phyloP scores from a whole-genome alignment of 1,140 invertebrate species.

The Battus philenor region DNA sequence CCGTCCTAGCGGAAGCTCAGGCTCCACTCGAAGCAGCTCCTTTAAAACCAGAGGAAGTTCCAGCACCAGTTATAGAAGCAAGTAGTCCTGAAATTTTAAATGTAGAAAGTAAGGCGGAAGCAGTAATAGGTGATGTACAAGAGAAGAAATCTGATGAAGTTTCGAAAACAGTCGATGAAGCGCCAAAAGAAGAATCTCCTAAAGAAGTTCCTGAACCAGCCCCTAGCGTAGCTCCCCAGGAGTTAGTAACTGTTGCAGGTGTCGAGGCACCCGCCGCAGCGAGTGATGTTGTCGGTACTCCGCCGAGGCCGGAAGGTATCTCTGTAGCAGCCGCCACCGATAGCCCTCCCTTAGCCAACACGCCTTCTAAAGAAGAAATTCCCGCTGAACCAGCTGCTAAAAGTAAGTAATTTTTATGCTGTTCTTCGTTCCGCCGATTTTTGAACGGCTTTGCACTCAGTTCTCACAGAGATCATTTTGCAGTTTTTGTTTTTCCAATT shows the following conservation, averaged over 20 bases:
- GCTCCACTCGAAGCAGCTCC: too few relatives aligned
- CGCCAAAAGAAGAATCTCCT: conserved; percentile 23
- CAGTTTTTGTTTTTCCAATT: conserved; percentile 58
- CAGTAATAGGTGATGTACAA: conserved; percentile 17
- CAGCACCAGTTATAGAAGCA: too few relatives aligned
- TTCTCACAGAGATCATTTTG: conserved; percentile 68
- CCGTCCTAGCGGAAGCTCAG: not conserved
- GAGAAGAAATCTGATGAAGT: not conserved
- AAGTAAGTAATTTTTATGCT: conserved; percentile 53
- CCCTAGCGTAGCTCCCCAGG: conserved; percentile 21
- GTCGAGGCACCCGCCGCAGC: conserved; percentile 21
- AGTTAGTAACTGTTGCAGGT: too few relatives aligned
- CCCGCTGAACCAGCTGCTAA: conserved; percentile 48
- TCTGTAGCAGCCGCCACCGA: conserved; percentile 44
- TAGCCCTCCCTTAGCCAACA: conserved; percentile 59
- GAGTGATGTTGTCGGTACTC: not conserved
- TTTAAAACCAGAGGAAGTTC: too few relatives aligned
- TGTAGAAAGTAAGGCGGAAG: too few relatives aligned
- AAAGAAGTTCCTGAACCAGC: conserved; percentile 24
- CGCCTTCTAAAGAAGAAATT: conserved; percentile 55
- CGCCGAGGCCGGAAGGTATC: conserved; percentile 24
- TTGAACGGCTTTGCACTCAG: conserved; percentile 63
- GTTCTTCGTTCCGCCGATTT: conserved; percentile 28
- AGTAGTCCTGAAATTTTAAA: too few relatives aligned
- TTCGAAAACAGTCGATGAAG: conserved; percentile 17